Evolutionary conservation across 2,797 vertebrate species (phyloP).

Genomic region (Eutrigla gurnardus): DNA sequence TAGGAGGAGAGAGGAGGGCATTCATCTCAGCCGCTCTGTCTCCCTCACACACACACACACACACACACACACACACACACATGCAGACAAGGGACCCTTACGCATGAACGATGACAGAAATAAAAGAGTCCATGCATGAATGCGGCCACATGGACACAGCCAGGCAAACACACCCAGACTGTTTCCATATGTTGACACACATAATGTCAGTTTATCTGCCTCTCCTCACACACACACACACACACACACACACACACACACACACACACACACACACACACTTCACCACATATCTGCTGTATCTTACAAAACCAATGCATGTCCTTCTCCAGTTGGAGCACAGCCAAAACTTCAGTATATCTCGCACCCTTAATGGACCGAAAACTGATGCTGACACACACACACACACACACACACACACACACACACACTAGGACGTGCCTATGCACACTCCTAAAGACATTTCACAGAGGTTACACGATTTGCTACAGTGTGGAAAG

Average conservation of each 20-base stretch:
- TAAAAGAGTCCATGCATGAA: slow-evolving; percentile 9
- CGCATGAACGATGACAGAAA: slow-evolving; percentile 23
- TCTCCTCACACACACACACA: not conserved
- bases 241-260: not conserved
- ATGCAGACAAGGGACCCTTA: not conserved
- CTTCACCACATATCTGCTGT: slow-evolving; percentile 13
- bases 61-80: not conserved
- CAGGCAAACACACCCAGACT: not conserved
- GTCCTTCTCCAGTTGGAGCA: slow-evolving; percentile 59
- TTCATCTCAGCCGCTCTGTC: slow-evolving; percentile 7
- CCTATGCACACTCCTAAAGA: slow-evolving; percentile 24
- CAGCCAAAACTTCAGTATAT: slow-evolving; percentile 58
- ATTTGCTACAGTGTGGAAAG: slow-evolving; percentile 41
- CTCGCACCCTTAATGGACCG: slow-evolving; percentile 56
- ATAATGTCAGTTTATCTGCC: slow-evolving; percentile 18
- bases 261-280: slow-evolving; percentile 12
- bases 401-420: slow-evolving; percentile 14
- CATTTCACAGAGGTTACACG: slow-evolving; percentile 34
- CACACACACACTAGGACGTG: slow-evolving; percentile 30
- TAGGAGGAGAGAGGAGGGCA: slow-evolving; percentile 26
- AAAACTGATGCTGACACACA: slow-evolving; percentile 12
- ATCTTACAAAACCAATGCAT: slow-evolving; percentile 23
- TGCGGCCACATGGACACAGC: slow-evolving; percentile 22
- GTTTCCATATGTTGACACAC: slow-evolving; percentile 22
- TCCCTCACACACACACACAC: not conserved